phyloP scores from a whole-genome alignment of 2,888 invertebrate species.

The Anaspis maculata region DNA sequence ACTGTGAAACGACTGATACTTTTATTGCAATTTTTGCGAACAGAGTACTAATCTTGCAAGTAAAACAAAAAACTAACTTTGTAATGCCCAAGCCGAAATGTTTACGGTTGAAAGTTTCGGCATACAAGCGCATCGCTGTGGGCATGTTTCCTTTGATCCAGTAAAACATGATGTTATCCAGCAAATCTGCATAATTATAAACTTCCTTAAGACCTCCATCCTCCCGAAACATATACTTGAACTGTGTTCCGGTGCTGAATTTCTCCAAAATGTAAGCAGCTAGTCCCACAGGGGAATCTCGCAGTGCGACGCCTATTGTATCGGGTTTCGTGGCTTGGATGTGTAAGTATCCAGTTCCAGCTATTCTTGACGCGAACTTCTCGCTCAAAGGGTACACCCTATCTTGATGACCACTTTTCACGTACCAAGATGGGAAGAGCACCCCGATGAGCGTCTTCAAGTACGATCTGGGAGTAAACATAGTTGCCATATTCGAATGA shows the following conservation, averaged over 20 bases:
- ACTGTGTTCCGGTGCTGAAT: slow-evolving; percentile 68
- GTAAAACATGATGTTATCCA: slow-evolving; percentile 79
- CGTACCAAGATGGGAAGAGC: slow-evolving; percentile 50
- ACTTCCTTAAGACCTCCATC: slow-evolving; percentile 62
- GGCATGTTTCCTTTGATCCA: slow-evolving; percentile 68
- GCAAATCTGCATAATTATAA: slow-evolving; percentile 60
- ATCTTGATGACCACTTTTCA: slow-evolving; percentile 44
- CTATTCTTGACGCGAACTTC: slow-evolving; percentile 4
- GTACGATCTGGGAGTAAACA: slow-evolving; percentile 34
- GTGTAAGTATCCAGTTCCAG: slow-evolving; percentile 54
- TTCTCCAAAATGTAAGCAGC: slow-evolving; percentile 89
- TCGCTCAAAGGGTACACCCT: slow-evolving; percentile 46
- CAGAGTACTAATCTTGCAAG: too few species aligned
- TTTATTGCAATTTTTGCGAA: too few species aligned
- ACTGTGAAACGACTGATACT: too few species aligned
- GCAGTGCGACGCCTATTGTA: slow-evolving; percentile 63
- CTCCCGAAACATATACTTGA: slow-evolving; percentile 39
- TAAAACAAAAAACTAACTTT: slow-evolving; percentile 5
- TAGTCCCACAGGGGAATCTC: slow-evolving; percentile 74
- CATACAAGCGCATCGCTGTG: slow-evolving; percentile 65
- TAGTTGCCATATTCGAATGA: slow-evolving; percentile 49
- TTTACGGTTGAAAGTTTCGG: slow-evolving; percentile 49
- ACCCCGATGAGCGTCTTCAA: slow-evolving; percentile 42
- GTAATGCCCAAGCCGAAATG: slow-evolving; percentile 8
- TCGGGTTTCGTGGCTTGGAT: slow-evolving; percentile 85